Percentiles rank a stretch among this genome's conserved stretches.
phyloP scores from a whole-genome alignment of 1,140 invertebrate species.

The Yoshiicerus persimilis region DNA sequence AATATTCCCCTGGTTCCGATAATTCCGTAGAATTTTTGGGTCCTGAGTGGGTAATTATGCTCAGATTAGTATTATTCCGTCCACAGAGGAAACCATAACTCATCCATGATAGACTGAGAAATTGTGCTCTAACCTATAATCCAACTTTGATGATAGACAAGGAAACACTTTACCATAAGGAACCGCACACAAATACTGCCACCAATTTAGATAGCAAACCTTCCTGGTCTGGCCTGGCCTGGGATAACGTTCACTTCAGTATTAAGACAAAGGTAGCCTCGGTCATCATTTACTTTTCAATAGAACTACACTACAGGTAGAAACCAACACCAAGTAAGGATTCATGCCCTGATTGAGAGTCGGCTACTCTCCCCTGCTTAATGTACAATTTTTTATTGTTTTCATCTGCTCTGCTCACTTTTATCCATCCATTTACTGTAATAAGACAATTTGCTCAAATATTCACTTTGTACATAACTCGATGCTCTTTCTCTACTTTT shows the following conservation, averaged over 20 bases:
- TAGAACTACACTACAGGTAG: background rate
- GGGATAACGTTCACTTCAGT: background rate
- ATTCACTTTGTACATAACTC: background rate
- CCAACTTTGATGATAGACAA: constrained; percentile 24
- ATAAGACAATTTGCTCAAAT: constrained; percentile 4
- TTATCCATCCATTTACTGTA: background rate
- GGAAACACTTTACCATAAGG: background rate
- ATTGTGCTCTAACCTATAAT: constrained; percentile 32
- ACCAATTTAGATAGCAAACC: background rate
- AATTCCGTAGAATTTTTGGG: background rate
- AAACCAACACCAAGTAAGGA: background rate
- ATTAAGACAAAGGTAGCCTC: background rate
- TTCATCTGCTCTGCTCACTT: background rate
- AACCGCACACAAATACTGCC: background rate
- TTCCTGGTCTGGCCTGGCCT: background rate
- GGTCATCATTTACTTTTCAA: background rate
- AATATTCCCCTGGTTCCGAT: background rate
- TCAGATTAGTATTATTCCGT: constrained; percentile 35
- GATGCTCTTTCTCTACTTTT: background rate
- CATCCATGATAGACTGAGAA: constrained; percentile 46
- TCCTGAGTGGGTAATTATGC: background rate
- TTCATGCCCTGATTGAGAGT: background rate
- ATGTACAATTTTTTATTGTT: background rate
- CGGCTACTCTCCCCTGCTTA: background rate
- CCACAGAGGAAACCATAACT: constrained; percentile 46